Percentiles rank a stretch among this genome's conserved stretches.
Evolutionary conservation across 2,113 vertebrate species (phyloP).

Genomic region (human): GRCh38 chr9:76350001-76350500

Average conservation of each 20-base stretch:
- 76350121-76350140: background rate
- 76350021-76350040: background rate
- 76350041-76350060: background rate
- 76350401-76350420: background rate
- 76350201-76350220: background rate
- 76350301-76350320: slow-evolving; percentile 18
- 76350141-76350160: background rate
- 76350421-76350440: background rate
- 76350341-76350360: background rate
- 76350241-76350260: background rate
- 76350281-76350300: background rate
- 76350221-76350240: background rate
- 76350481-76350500: background rate
- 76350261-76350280: background rate
- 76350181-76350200: background rate
- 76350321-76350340: background rate
- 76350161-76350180: background rate
- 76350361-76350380: background rate
- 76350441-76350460: background rate
- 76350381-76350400: background rate
- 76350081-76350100: background rate
- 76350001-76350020: background rate
- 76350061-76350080: background rate
- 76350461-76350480: background rate
- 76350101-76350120: background rate